Percentiles rank a stretch among this genome's conserved stretches.
These are phyloP conservation scores for Dryobotodes eremita DNA, from an alignment of 2,888 invertebrate genomes.

Conservation along the genomic window DNA sequence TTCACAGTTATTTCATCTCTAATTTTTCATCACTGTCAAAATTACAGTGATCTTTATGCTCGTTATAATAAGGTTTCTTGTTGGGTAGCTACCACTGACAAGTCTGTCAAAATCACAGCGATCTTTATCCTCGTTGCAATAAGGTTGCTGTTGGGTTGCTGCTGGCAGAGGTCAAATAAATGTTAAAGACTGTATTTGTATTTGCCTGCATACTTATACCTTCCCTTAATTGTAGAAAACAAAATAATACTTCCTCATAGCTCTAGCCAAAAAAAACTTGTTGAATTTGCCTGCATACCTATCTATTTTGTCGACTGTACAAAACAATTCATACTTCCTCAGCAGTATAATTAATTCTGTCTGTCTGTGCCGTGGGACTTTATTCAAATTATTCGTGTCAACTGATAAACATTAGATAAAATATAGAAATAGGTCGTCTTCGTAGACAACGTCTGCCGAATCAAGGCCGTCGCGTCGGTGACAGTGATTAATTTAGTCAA, in stretches of 20 bases:
- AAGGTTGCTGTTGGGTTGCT: too few species aligned
- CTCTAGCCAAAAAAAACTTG: not conserved
- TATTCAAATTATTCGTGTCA: conserved; percentile 29
- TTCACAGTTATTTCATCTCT: too few species aligned
- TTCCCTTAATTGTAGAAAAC: not conserved
- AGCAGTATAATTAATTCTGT: not conserved
- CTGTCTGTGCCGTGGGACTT: not conserved
- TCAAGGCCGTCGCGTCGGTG: conserved; percentile 34
- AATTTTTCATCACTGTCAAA: too few species aligned
- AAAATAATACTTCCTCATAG: not conserved
- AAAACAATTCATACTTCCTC: not conserved
- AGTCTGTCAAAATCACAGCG: too few species aligned
- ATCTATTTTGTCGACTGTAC: conserved; percentile 2
- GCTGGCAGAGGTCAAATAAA: not conserved
- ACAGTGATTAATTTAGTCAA: conserved; percentile 24
- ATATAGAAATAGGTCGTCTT: conserved; percentile 27
- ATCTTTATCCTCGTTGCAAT: too few species aligned
- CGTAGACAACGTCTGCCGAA: conserved; percentile 35
- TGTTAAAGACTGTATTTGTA: not conserved
- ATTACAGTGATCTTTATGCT: too few species aligned
- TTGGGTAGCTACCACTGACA: too few species aligned
- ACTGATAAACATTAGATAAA: conserved; percentile 39
- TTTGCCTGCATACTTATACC: not conserved
- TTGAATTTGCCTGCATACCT: not conserved
- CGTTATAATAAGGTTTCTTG: too few species aligned